These are phyloP conservation scores for Xyrichtys novacula DNA, from an alignment of 2,797 vertebrate species.

Conservation along the genomic window DNA sequence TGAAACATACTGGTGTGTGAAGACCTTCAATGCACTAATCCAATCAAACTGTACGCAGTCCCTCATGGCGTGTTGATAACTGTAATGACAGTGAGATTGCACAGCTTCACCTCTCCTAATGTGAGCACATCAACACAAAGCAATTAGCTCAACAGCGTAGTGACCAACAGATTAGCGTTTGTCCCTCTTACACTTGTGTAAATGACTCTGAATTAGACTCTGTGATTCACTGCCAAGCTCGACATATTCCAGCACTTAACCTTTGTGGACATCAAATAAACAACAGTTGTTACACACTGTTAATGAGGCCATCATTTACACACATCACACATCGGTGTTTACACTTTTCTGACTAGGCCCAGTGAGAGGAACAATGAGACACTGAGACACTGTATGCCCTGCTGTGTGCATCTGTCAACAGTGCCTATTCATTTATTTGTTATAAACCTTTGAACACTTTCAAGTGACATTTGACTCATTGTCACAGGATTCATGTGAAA, in stretches of 20 bases:
- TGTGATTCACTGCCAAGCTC: constrained; percentile 40
- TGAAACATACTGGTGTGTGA: constrained; percentile 5
- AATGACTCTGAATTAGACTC: constrained; percentile 23
- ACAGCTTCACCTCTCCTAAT: constrained; percentile 28
- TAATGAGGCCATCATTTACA: constrained; percentile 59
- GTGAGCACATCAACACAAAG: constrained; percentile 19
- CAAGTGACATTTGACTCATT: constrained; percentile 4
- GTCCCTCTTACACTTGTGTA: constrained; percentile 16
- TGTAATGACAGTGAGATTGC: constrained; percentile 25
- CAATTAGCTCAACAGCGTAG: constrained; percentile 17
- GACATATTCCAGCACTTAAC: constrained; percentile 62
- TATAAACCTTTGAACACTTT: not conserved
- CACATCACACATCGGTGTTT: constrained; percentile 59
- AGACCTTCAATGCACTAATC: not conserved
- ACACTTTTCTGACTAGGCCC: constrained; percentile 46
- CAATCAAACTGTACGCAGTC: not conserved
- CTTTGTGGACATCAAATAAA: constrained; percentile 45
- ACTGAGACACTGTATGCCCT: constrained; percentile 3
- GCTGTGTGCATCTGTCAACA: constrained; percentile 25
- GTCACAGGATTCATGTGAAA: not conserved
- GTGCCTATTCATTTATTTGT: not conserved
- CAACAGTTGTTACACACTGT: constrained; percentile 43
- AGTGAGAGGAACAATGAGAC: constrained; percentile 29
- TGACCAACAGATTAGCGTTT: constrained; percentile 29
- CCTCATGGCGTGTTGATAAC: constrained; percentile 12